phyloP scores from a whole-genome alignment of 2,888 invertebrate species.

The Hoplodrina blanda region DNA sequence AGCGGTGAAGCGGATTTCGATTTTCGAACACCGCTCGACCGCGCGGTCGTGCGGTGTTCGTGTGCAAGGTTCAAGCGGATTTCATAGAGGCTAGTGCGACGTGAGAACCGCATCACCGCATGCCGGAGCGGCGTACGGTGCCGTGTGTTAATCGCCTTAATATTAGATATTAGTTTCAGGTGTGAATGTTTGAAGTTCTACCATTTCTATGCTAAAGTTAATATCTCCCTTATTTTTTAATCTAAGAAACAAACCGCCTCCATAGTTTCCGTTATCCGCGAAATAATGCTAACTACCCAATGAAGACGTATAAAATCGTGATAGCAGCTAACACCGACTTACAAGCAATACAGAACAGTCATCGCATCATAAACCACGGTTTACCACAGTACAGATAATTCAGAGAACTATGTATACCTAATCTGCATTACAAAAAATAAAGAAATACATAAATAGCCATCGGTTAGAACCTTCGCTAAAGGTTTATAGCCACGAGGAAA shows the following conservation, averaged over 20 bases:
- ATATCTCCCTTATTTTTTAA: background rate
- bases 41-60: no score
- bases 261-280: slow-evolving; percentile 47
- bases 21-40: no score
- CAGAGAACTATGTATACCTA: slow-evolving; percentile 34
- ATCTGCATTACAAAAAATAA: background rate
- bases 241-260: slow-evolving; percentile 7
- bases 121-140: no score
- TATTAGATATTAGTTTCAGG: background rate
- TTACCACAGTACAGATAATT: slow-evolving; percentile 29
- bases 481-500: no score
- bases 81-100: no score
- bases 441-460: no score
- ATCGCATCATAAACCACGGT: slow-evolving; percentile 80
- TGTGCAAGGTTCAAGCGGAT: no score
- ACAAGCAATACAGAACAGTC: slow-evolving; percentile 80
- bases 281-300: slow-evolving; percentile 67
- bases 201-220: background rate
- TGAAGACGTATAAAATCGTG: slow-evolving; percentile 77
- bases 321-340: slow-evolving; percentile 73
- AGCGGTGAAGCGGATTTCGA: no score
- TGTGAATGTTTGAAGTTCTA: background rate
- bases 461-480: no score
- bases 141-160: no score
- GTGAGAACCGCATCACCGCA: no score